These are phyloP conservation scores for Siderastrea radians DNA, from an alignment of 92 coral and sea anemone species.

Conservation along the genomic window DNA sequence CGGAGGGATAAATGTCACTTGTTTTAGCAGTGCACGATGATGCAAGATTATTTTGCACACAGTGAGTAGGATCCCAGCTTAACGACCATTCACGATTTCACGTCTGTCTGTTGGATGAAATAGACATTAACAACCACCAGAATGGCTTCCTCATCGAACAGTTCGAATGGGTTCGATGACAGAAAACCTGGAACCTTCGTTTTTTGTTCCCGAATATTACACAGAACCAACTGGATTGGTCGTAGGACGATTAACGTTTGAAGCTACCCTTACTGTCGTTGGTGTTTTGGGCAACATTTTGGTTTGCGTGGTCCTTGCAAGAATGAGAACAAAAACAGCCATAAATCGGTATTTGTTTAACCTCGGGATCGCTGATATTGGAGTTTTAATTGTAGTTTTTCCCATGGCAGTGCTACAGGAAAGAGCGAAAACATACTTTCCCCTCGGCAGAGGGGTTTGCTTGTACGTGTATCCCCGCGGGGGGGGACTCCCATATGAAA, in stretches of 20 bases:
- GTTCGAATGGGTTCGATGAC: not conserved
- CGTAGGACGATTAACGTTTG: slow-evolving; percentile 46
- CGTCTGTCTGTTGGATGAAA: not conserved
- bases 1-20: not conserved
- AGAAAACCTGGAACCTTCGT: not conserved
- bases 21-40: not conserved
- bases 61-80: not conserved
- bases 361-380: slow-evolving; percentile 77
- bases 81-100: not conserved
- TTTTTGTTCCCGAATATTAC: slow-evolving; percentile 3
- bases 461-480: slow-evolving; percentile 63
- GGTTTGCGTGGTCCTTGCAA: slow-evolving; percentile 62
- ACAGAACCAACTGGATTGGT: slow-evolving; percentile 49
- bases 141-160: not conserved
- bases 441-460: slow-evolving; percentile 68
- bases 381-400: slow-evolving; percentile 52
- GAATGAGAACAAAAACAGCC: slow-evolving; percentile 32
- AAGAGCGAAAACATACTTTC: not conserved
- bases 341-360: slow-evolving; percentile 59
- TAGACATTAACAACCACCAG: too few species aligned
- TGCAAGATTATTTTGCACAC: not conserved
- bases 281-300: slow-evolving; percentile 74
- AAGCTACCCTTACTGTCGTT: slow-evolving; percentile 48
- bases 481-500: too few species aligned
- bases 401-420: slow-evolving; percentile 48